Evolutionary conservation across 2,113 vertebrate species (phyloP).

Genomic region (Abramis brama): DNA sequence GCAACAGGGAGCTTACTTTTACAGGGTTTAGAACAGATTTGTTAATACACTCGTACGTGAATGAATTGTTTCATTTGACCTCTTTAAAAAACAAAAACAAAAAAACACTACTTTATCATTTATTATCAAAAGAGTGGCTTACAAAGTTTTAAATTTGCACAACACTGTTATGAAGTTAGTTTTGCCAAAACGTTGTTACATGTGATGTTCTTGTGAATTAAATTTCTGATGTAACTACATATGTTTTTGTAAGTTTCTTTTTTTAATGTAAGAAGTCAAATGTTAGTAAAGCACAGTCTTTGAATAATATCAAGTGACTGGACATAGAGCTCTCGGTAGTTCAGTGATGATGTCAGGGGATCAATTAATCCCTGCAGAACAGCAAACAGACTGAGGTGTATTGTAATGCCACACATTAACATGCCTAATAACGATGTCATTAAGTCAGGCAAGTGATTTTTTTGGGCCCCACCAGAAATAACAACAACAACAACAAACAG

Average conservation of each 20-base stretch:
- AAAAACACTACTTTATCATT: too few relatives aligned
- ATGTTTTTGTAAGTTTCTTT: not conserved
- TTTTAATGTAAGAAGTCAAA: not conserved
- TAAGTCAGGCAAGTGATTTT: not conserved
- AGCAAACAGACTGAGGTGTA: not conserved
- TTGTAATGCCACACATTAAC: not conserved
- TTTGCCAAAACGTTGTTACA: not conserved
- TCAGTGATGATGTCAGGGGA: conserved; percentile 13
- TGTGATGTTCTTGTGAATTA: not conserved
- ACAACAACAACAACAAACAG: not conserved
- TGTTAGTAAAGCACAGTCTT: conserved; percentile 7
- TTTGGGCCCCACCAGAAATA: not conserved
- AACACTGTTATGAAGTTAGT: not conserved
- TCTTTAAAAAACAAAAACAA: not conserved
- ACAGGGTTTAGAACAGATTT: not conserved
- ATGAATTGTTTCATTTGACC: not conserved
- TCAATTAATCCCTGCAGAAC: conserved; percentile 25
- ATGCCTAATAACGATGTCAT: not conserved
- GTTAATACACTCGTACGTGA: too few relatives aligned
- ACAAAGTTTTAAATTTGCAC: not conserved
- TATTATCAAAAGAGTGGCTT: not conserved
- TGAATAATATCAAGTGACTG: not conserved
- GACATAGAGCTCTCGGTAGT: not conserved
- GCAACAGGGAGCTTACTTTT: too few relatives aligned
- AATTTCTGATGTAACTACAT: not conserved